Evolutionary conservation across 2,888 invertebrate genomes (phyloP).

Genomic region (Harpagoxenus sublaevis): DNA sequence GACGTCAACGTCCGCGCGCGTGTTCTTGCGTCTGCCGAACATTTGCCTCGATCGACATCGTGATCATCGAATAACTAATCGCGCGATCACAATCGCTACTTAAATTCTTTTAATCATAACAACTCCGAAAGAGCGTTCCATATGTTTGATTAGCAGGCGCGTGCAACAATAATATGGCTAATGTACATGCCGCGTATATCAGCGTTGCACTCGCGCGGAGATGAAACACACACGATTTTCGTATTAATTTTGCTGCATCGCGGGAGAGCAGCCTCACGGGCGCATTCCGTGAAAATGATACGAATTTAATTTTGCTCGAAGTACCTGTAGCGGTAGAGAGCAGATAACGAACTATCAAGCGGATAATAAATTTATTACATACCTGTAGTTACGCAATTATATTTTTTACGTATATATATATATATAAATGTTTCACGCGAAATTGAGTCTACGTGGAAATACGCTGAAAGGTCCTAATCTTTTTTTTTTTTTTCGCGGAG

Average conservation of each 20-base stretch:
- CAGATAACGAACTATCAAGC: conserved; percentile 34
- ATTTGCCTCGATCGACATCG: conserved; percentile 33
- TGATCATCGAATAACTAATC: conserved; percentile 32
- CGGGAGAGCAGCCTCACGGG: conserved; percentile 18
- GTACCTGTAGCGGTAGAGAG: background rate
- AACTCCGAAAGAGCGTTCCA: background rate
- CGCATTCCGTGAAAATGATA: conserved; percentile 18
- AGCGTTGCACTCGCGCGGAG: background rate
- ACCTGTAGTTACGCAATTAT: conserved; percentile 20
- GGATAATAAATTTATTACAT: conserved; percentile 19
- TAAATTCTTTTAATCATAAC: conserved; percentile 32
- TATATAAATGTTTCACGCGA: conserved; percentile 29
- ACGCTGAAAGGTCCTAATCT: conserved; percentile 31
- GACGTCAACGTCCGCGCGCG: background rate
- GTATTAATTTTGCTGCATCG: conserved; percentile 38
- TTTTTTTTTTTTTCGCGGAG: conserved; percentile 11
- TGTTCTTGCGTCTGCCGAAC: conserved; percentile 27
- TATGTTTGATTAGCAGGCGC: conserved; percentile 11
- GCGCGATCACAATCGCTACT: conserved; percentile 21
- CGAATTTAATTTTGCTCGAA: conserved; percentile 31
- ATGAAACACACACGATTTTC: conserved; percentile 25
- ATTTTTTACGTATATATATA: background rate
- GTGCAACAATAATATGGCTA: conserved; percentile 28
- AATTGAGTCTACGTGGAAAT: conserved; percentile 26
- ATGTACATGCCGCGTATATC: background rate